A percentile compares a stretch with the other conserved stretches of the same genome.
Evolutionary conservation across 2,797 vertebrate species (phyloP).

Genomic region (Percopsis omiscomaycus): DNA sequence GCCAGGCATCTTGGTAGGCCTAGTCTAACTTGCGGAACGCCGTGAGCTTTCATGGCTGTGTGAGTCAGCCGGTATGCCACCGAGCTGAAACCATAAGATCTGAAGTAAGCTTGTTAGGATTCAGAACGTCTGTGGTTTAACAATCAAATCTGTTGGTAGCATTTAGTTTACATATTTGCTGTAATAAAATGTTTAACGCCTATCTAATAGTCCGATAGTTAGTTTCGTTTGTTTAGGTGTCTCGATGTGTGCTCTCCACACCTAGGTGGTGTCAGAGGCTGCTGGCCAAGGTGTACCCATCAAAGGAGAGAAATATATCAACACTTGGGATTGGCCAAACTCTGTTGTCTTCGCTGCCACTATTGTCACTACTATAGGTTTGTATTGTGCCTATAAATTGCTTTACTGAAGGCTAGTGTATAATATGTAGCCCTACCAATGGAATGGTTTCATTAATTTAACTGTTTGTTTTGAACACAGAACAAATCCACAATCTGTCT

Average conservation of each 20-base stretch:
- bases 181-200: not conserved
- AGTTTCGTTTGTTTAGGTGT: not conserved
- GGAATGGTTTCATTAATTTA: too few relatives aligned
- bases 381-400: not conserved
- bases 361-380: slow-evolving; percentile 94
- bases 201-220: too few relatives aligned
- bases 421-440: too few relatives aligned
- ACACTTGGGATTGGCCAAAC: slow-evolving; percentile 93
- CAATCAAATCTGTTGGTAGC: not conserved
- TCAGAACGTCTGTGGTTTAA: not conserved
- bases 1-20: too few relatives aligned
- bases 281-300: slow-evolving; percentile 90
- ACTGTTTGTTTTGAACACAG: too few relatives aligned
- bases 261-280: slow-evolving; percentile 85
- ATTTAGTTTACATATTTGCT: not conserved
- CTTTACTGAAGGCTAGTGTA: too few relatives aligned
- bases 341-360: slow-evolving; percentile 94
- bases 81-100: not conserved
- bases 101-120: not conserved
- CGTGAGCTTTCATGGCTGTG: not conserved
- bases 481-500: too few relatives aligned
- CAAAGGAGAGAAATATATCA: slow-evolving; percentile 83
- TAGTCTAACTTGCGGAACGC: too few relatives aligned
- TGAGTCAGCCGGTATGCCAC: not conserved
- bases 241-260: not conserved